phyloP scores from a whole-genome alignment of 2,797 vertebrate species.

The Tachyglossus aculeatus region DNA sequence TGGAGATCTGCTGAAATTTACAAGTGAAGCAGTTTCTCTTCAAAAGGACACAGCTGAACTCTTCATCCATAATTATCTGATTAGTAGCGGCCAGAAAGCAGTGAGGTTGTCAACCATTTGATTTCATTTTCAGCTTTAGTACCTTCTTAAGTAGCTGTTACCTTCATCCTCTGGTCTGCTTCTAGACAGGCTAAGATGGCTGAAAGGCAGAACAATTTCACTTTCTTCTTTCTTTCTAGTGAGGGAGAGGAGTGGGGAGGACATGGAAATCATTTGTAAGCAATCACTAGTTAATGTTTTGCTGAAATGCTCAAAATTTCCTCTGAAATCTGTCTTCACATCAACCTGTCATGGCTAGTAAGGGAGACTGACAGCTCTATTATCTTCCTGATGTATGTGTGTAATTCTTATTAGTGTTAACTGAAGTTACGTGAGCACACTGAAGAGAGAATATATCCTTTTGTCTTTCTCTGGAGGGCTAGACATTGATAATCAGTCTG shows the following conservation, averaged over 20 bases:
- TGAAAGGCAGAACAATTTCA: neutral
- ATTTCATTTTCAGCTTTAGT: constrained; percentile 43
- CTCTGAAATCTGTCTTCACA: constrained; percentile 29
- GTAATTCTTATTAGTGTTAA: constrained; percentile 21
- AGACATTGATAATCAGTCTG: constrained; percentile 10
- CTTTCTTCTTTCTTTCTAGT: neutral
- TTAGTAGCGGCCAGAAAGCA: constrained; percentile 48
- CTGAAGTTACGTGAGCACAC: neutral
- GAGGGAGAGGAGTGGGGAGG: neutral
- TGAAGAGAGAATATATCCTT: neutral
- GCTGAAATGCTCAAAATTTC: constrained; percentile 12
- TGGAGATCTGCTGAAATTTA: constrained; percentile 25
- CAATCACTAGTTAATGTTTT: neutral
- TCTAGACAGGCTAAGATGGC: constrained; percentile 6
- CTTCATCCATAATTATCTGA: constrained; percentile 32
- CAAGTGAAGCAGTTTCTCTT: constrained; percentile 4
- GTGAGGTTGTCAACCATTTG: constrained; percentile 5
- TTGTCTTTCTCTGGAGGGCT: constrained; percentile 8
- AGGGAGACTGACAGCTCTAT: constrained; percentile 29
- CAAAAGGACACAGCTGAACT: constrained; percentile 32
- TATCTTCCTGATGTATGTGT: constrained; percentile 24
- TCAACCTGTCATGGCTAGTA: constrained; percentile 32
- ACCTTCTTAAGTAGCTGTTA: constrained; percentile 8
- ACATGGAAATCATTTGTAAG: neutral
- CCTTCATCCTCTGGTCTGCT: constrained; percentile 11